Evolutionary conservation across 37 sponge, comb jelly and placozoan species (phyloP), one percentile per base, ranked within the genome.

Genomic region (Halichondria panicea): DNA sequence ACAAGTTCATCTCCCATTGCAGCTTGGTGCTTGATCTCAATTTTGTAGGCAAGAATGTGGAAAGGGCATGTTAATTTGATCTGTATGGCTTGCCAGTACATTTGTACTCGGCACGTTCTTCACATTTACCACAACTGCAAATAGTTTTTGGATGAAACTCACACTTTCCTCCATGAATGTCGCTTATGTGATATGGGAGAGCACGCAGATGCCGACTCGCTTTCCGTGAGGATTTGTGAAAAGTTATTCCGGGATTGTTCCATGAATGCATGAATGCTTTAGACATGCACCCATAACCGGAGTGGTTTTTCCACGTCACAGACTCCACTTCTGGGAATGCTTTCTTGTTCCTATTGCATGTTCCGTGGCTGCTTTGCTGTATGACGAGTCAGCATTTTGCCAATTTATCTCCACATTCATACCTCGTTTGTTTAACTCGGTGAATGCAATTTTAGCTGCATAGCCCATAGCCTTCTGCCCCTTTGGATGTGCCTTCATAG

Each of bases 401-500:
- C 76, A 75, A 25, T 75, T 35, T 6, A 75, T 48, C 5, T 13
- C 62, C 27, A 79, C 59, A 8, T 56, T 18, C 36, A 65, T 61
- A 0, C 70, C 80, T 38, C 56, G 60, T 3, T 70, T 56, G 37
- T 70, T 70, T 11, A n/a, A n/a, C n/a, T n/a, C n/a, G n/a, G n/a
- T n/a, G n/a, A 80, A 80, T 6, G 30, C 28, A 8, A 38, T 43
- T 25, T 40, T 33, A 13, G 81, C 72, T 22, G 66, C 57, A 80
- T 61, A 58, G n/a, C n/a, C n/a, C n/a, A n/a, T n/a, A n/a, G 6
- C 80, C 80, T 38, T 79, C 80, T 30, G 80, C 80, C 24, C 52
- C 42, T 25, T 79, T 79, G 3, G 80, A 45, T 50, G 78, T 77
- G 4, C 78, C 78, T 19, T 28, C 55, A 68, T 66, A 77, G 30